Evolutionary conservation across 2,797 vertebrate species (phyloP).

Genomic region (Enteromius afrohamiltoni): DNA sequence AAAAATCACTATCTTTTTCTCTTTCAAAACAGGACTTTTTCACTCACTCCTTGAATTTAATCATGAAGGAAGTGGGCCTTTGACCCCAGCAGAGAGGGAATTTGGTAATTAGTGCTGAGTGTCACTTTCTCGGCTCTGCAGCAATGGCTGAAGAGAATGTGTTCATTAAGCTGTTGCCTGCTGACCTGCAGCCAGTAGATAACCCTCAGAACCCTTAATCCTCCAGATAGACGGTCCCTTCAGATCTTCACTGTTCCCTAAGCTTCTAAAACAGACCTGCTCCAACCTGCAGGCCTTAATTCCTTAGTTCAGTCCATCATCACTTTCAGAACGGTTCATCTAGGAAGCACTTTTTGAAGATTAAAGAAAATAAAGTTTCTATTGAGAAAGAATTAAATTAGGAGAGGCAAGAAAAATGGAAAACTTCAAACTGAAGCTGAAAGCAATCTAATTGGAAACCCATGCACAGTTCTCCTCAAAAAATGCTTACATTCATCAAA

Average conservation of each 20-base stretch:
- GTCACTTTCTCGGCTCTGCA: conserved; percentile 52
- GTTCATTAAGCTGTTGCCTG: conserved; percentile 62
- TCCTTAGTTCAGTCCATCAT: conserved; percentile 46
- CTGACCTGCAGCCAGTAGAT: conserved; percentile 60
- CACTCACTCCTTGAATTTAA: conserved; percentile 57
- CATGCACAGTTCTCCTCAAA: not conserved
- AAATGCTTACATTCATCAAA: conserved; percentile 32
- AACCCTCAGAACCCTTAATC: conserved; percentile 62
- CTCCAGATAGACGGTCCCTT: conserved; percentile 50
- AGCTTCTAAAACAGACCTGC: conserved; percentile 45
- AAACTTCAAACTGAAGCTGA: not conserved
- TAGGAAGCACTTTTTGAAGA: conserved; percentile 45
- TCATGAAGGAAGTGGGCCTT: conserved; percentile 58
- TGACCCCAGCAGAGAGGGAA: conserved; percentile 56
- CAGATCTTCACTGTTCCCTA: conserved; percentile 51
- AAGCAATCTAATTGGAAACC: not conserved
- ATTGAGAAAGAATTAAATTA: conserved; percentile 26
- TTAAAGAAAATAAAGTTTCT: conserved; percentile 53
- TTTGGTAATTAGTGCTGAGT: conserved; percentile 62
- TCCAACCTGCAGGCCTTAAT: conserved; percentile 57
- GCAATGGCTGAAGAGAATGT: conserved; percentile 56
- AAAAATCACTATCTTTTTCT: not conserved
- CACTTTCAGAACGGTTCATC: conserved; percentile 51
- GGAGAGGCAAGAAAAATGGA: conserved; percentile 2
- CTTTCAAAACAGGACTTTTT: conserved; percentile 44